phyloP scores from a whole-genome alignment of 2,113 vertebrate species.

The Microcebus ravelobensis region DNA sequence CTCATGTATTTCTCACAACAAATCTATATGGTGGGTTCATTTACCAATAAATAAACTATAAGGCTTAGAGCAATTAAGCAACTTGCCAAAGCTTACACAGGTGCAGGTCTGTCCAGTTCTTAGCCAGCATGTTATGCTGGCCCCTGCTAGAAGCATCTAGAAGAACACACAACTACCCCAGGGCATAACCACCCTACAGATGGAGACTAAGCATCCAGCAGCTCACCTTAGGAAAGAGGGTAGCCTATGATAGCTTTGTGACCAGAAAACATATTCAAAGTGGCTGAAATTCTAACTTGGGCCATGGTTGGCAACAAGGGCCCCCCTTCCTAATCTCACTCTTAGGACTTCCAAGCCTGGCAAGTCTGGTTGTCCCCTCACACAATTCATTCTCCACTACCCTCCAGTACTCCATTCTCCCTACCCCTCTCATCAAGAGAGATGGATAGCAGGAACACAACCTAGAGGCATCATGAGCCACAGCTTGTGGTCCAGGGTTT shows the following conservation, averaged over 20 bases:
- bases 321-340: not conserved
- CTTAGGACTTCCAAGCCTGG: not conserved
- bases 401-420: not conserved
- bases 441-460: not conserved
- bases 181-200: not conserved
- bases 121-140: not conserved
- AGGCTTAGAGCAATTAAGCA: not conserved
- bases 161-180: not conserved
- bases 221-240: not conserved
- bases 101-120: not conserved
- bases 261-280: not conserved
- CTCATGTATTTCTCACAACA: conserved; percentile 7
- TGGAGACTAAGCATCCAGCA: not conserved
- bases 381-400: not conserved
- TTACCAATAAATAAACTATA: conserved; percentile 18
- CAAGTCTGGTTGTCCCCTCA: not conserved
- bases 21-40: not conserved
- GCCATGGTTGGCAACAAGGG: not conserved
- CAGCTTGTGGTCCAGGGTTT: not conserved
- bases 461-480: not conserved
- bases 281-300: not conserved
- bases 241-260: not conserved
- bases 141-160: not conserved
- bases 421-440: not conserved
- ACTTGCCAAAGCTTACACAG: not conserved